Conservation (phyloP, 2,888 invertebrate species). For the Suillia variegata region DNA sequence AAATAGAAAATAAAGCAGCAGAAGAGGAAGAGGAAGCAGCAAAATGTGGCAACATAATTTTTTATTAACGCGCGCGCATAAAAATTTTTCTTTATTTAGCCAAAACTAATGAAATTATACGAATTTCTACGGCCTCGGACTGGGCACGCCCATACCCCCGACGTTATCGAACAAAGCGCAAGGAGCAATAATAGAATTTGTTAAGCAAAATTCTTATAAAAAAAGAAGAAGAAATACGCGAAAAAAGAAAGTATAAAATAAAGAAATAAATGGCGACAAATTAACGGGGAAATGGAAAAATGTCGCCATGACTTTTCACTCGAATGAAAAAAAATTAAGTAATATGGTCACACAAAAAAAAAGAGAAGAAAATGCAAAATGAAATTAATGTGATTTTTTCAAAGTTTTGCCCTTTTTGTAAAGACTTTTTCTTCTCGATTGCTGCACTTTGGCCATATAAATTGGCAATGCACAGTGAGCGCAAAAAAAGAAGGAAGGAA, state of each 20-base stretch:
- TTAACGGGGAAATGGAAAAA: constrained; percentile 13
- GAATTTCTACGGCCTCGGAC: too few species aligned
- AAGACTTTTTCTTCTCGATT: too few species aligned
- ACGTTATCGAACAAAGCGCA: constrained; percentile 34
- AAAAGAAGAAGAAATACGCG: too few species aligned
- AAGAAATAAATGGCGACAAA: constrained; percentile 1
- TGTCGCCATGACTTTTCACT: neutral
- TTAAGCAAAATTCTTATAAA: neutral
- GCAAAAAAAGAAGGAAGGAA: neutral
- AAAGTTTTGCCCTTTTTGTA: too few species aligned
- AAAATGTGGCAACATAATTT: neutral
- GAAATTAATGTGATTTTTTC: neutral
- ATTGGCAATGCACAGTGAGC: neutral
- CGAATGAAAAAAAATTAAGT: too few species aligned
- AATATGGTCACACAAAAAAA: too few species aligned
- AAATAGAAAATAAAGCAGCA: too few species aligned
- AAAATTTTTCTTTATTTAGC: constrained; percentile 14
- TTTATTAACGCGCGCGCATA: constrained; percentile 18
- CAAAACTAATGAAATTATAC: constrained; percentile 45
- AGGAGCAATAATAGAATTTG: constrained; percentile 46
- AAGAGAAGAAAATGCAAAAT: too few species aligned
- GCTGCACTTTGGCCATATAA: neutral
- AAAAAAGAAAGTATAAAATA: constrained; percentile 34
- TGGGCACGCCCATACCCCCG: neutral
- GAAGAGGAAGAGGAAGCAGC: too few species aligned